These are phyloP conservation scores for Sesia bembeciformis DNA, from an alignment of 2,888 invertebrate genomes.

Conservation along the genomic window DNA sequence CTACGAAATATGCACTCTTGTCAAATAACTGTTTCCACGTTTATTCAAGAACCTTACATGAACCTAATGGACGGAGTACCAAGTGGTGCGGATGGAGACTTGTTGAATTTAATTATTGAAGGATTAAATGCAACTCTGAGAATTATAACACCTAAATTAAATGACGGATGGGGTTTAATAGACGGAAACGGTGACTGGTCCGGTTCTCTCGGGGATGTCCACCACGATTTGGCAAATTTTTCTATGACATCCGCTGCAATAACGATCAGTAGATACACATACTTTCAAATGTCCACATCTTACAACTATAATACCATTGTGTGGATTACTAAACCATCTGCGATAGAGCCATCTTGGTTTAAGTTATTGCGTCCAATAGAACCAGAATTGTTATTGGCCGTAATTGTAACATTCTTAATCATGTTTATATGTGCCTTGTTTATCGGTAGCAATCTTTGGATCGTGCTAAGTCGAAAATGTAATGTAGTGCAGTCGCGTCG, in stretches of 20 bases:
- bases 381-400: conserved; percentile 23
- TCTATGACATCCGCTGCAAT: conserved; percentile 52
- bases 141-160: conserved; percentile 35
- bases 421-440: conserved; percentile 28
- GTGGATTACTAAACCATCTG: conserved; percentile 45
- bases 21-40: conserved; percentile 42
- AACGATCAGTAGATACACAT: conserved; percentile 31
- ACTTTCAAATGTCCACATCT: conserved; percentile 40
- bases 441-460: conserved; percentile 18
- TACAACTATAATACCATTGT: conserved; percentile 28
- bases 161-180: conserved; percentile 44
- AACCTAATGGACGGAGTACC: conserved; percentile 27
- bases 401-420: conserved; percentile 29
- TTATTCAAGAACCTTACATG: conserved; percentile 45
- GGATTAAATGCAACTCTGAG: conserved; percentile 38
- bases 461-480: not conserved
- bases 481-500: not conserved
- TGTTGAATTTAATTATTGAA: conserved; percentile 34
- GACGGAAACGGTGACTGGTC: conserved; percentile 42
- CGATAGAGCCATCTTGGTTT: conserved; percentile 31
- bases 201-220: conserved; percentile 48
- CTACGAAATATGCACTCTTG: conserved; percentile 38
- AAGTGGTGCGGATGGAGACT: conserved; percentile 44
- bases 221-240: conserved; percentile 42
- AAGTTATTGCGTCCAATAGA: conserved; percentile 46